A percentile compares a stretch with the other conserved stretches of the same genome.
phyloP scores from a whole-genome alignment of 2,113 vertebrate genomes.

The Odocoileus hemionus region DNA sequence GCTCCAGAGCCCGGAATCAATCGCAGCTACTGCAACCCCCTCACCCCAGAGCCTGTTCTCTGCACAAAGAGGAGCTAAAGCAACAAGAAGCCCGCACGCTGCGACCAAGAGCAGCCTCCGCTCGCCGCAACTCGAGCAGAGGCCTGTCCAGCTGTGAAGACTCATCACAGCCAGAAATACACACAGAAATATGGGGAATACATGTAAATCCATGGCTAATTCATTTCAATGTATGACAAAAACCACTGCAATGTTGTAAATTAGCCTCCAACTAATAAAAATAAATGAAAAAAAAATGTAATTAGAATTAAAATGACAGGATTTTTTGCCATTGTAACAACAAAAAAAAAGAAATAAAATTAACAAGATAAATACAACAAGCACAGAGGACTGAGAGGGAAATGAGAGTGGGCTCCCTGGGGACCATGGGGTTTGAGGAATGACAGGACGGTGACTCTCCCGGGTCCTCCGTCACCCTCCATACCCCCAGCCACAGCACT shows the following conservation, averaged over 20 bases:
- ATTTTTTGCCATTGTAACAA: too few species aligned
- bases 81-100: background rate
- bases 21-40: accelerated
- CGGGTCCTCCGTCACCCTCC: too few species aligned
- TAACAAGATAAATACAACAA: background rate
- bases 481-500: background rate
- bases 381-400: too few species aligned
- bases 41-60: background rate
- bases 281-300: too few species aligned
- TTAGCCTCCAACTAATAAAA: too few species aligned
- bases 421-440: background rate
- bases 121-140: background rate
- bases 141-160: background rate
- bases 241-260: too few species aligned
- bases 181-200: background rate
- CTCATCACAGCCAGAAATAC: background rate
- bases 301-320: too few species aligned
- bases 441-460: accelerated
- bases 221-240: too few species aligned
- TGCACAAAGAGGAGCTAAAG: background rate
- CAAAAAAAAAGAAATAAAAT: background rate
- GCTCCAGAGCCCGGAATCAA: background rate
- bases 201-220: too few species aligned
- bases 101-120: background rate
- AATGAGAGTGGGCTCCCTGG: background rate